Evolutionary conservation across 1,140 invertebrate species (phyloP), one percentile per base, ranked within the genome.

Genomic region (Bombyx mandarina): DNA sequence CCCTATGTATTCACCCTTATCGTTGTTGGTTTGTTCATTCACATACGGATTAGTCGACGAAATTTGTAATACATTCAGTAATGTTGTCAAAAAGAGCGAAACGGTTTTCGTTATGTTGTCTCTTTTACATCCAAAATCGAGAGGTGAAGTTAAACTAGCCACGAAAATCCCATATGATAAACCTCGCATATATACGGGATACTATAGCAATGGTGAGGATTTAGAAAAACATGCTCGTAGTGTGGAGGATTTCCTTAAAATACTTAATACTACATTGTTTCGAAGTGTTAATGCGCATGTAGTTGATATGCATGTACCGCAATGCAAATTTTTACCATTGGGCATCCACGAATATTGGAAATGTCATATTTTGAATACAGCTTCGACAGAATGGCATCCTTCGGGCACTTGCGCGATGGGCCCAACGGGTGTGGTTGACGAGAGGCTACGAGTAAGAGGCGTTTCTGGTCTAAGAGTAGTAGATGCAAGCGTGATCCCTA

Each of bases 81-180:
- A 91, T 18, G 90, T 91, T 0, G 92, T 94, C 12, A 42, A 1
- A 91, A 89, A 12, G 7, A 92, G 68, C 89, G 90, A 47, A 94
- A 96, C 65, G 89, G 89, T 0, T 94, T 94, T 90, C 93, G 93
- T 96, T 0, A 90, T 95, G 22, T 93, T 96, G 0, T 93, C 95
- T 88, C 76, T 96, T 42, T 72, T 98, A 10, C 88, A 96, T 49
- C 94, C 95, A 0, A 90, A 90, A 55, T 96, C 94, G 56, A 89
- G 88, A 59, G 97, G 97, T 2, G 80, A 89, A 6, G 93, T 98
- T 8, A 91, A 90, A 57, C 74, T 98, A 2, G 86, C 92, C 8
- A 94, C 91, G 55, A 91, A 89, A 8, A 93, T 97, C 82, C 97
- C 97, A 0, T 92, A 93, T 58, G 93, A 95, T 58, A 92, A 94